These are phyloP conservation scores for Tuta absoluta DNA, from an alignment of 2,888 invertebrate species.

Conservation along the genomic window DNA sequence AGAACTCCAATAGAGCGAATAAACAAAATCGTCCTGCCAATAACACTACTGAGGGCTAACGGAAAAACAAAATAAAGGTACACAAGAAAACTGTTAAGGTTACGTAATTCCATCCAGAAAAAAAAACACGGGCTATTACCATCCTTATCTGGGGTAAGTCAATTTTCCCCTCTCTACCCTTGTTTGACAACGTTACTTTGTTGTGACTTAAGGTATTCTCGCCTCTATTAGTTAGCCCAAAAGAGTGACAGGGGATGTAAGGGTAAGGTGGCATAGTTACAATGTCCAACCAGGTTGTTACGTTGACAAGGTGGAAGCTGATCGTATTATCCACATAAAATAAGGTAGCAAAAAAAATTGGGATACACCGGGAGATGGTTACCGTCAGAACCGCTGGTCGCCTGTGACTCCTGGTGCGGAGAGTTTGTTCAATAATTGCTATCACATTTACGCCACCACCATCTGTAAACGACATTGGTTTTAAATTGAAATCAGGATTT, in stretches of 20 bases:
- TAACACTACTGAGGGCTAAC: conserved; percentile 14
- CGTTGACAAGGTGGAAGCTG: conserved; percentile 79
- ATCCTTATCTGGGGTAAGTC: conserved; percentile 78
- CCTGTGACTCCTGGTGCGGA: no score
- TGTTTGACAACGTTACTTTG: conserved; percentile 37
- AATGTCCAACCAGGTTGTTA: conserved; percentile 74
- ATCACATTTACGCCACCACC: no score
- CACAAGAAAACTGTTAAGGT: conserved; percentile 69
- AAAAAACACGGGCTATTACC: conserved; percentile 74
- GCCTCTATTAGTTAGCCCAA: conserved; percentile 35
- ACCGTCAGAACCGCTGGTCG: no score
- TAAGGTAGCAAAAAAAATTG: conserved; percentile 67
- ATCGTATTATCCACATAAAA: conserved; percentile 80
- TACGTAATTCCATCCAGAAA: conserved; percentile 63
- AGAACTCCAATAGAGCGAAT: conserved; percentile 17
- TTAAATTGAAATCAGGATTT: no score
- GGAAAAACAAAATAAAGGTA: conserved; percentile 68
- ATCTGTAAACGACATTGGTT: no score
- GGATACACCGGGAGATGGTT: conserved; percentile 51
- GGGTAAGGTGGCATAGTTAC: conserved; percentile 45
- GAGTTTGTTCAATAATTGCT: no score
- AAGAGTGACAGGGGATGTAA: conserved; percentile 34
- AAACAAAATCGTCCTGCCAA: conserved; percentile 18
- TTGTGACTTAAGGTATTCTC: conserved; percentile 33
- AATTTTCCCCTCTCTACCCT: conserved; percentile 70